Conservation (phyloP, 2,797 vertebrate species). For the Cossypha heuglini region DNA sequence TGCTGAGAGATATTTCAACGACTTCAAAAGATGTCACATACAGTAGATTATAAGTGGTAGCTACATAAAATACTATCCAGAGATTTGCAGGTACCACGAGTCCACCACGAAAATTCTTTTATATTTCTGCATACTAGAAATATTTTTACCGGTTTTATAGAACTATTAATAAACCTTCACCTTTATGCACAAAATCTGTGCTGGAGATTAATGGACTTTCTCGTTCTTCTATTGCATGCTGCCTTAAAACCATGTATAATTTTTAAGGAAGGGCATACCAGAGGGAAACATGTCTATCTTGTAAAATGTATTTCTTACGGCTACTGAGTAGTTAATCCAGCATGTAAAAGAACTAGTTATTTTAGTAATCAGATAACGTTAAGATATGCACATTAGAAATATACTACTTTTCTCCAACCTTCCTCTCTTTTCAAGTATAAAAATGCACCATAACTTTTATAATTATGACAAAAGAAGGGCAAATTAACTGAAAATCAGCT, state of each 20-base stretch:
- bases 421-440: not conserved
- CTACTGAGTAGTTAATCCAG: not conserved
- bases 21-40: not conserved
- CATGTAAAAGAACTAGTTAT: not conserved
- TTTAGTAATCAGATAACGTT: not conserved
- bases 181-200: not conserved
- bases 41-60: not conserved
- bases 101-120: not conserved
- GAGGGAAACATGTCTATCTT: not conserved
- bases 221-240: not conserved
- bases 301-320: not conserved
- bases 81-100: not conserved
- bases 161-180: not conserved
- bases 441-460: not conserved
- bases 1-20: not conserved
- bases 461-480: not conserved
- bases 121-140: not conserved
- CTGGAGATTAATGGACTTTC: not conserved
- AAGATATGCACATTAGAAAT: not conserved
- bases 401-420: not conserved
- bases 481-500: not conserved
- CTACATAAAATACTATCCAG: not conserved
- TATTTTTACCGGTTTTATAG: not conserved
- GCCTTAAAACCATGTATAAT: not conserved
- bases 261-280: conserved; percentile 15